Base-by-base conservation (phyloP, 2,797 vertebrate genomes). In the Anabacerthia variegaticeps region DNA sequence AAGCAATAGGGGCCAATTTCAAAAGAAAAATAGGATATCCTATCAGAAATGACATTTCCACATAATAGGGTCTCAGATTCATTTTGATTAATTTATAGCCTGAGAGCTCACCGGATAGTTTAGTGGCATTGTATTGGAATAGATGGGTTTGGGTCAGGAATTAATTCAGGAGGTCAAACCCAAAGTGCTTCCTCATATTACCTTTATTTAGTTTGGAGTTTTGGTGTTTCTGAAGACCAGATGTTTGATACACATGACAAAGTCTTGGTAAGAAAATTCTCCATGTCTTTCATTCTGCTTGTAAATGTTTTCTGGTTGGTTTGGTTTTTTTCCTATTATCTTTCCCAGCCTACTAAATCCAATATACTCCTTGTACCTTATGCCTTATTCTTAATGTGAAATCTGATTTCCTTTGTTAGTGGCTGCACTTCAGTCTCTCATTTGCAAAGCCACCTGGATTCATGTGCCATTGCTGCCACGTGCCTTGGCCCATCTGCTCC, bases 41-140 rank as follows among this genome's bases (percentile, higher is more conserved):
- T 83, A 96, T 93, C 86, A 87, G 91, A 94, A 85, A 76, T 92
- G 86, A 83, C 92, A 87, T 85, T 95, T 96, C 77, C 91, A 95
- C 74, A 66, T 88, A 96, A 80, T 87, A 89, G 91, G 89, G 82
- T 71, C 89, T 92, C 67, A 34, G 85, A 89, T 92, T 95, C 63
- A 94, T 93, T 96, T 95, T 95, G 85, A 95, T 93, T 95, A 80
- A 95, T 95, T 94, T 96, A 73, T 51, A 93, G 63, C 78, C 66
- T 43, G 59, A 94, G 71, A 96, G 79, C 91, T 95, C 63, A 88
- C 77, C 1, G 10, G 71, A 82, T 82, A 89, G 89, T 85, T 94
- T 41, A 89, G 89, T 71, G 83, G 80, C 75, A 82, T 4, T 79
- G 88, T 85, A 93, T 85, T 92, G 83, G 41, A 95, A 95, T 92